These are phyloP conservation scores for Nycticryphes semicollaris DNA, from an alignment of 2,113 vertebrate species.

Conservation along the genomic window DNA sequence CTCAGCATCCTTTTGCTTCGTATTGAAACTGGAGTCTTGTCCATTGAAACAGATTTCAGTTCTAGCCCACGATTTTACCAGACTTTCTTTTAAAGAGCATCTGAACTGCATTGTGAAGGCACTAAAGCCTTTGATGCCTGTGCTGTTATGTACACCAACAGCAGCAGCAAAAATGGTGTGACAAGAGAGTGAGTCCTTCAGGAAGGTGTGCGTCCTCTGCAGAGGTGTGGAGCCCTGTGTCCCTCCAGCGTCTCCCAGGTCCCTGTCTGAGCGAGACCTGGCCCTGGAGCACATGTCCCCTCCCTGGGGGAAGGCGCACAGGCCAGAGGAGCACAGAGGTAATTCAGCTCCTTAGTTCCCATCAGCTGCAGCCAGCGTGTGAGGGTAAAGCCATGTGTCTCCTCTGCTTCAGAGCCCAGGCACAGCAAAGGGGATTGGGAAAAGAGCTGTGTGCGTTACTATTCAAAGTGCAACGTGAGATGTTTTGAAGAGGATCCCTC, in stretches of 20 bases:
- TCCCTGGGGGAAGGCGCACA: background rate
- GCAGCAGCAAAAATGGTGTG: background rate
- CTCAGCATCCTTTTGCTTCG: background rate
- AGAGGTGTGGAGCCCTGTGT: background rate
- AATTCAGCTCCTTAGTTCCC: too few relatives aligned
- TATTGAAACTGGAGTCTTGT: background rate
- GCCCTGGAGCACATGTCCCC: background rate
- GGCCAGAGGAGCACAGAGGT: background rate
- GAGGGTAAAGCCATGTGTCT: background rate
- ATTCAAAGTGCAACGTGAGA: background rate
- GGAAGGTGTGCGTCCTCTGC: background rate
- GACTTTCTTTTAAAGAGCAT: background rate
- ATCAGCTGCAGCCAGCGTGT: background rate
- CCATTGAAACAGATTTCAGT: background rate
- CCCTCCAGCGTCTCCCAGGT: background rate
- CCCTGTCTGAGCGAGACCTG: background rate
- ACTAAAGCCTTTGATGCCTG: background rate
- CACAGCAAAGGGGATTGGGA: background rate
- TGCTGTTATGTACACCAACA: background rate
- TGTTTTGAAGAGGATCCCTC: background rate
- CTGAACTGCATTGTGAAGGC: background rate
- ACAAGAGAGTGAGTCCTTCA: background rate
- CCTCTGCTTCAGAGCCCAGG: background rate
- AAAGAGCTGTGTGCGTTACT: background rate
- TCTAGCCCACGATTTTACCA: background rate